Percentiles rank a stretch among this genome's conserved stretches.
Evolutionary conservation across 2,113 vertebrate species (phyloP).

Genomic region (Parotia lawesii): DNA sequence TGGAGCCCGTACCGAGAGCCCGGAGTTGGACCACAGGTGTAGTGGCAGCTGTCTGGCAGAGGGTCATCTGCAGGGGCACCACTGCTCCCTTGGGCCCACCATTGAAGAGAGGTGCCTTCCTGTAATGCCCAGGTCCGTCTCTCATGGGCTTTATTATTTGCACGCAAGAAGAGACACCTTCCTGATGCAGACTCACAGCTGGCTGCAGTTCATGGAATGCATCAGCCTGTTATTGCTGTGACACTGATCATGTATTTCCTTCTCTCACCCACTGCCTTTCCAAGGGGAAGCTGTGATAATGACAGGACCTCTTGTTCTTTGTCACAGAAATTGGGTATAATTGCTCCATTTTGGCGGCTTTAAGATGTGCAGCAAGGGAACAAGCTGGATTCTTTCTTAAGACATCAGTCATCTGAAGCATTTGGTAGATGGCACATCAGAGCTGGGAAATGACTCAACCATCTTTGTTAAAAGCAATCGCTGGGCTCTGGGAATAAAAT

Average conservation of each 20-base stretch:
- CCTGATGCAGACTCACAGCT: background rate
- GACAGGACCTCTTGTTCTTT: conserved; percentile 22
- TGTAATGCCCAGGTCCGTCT: background rate
- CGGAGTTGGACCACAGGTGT: rapidly evolving
- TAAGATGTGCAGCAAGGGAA: conserved; percentile 12
- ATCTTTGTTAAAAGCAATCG: conserved; percentile 31
- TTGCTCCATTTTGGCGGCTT: conserved; percentile 35
- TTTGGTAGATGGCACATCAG: conserved; percentile 30
- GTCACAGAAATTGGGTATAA: conserved; percentile 45
- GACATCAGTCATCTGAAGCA: conserved; percentile 17
- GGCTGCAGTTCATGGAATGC: background rate
- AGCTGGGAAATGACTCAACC: conserved; percentile 59
- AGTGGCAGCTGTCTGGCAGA: background rate
- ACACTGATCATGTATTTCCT: conserved; percentile 6
- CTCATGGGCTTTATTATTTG: background rate
- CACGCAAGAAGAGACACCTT: rapidly evolving
- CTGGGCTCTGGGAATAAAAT: background rate
- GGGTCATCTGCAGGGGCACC: background rate
- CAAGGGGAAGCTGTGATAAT: conserved; percentile 39
- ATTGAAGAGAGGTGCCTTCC: background rate
- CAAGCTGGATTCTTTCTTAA: conserved; percentile 18
- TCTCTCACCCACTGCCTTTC: conserved; percentile 21
- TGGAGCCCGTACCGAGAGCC: background rate
- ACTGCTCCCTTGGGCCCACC: background rate
- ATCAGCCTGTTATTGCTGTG: conserved; percentile 20